These are phyloP conservation scores for Cordilura impudica DNA, from an alignment of 2,888 invertebrate species.

Conservation along the genomic window DNA sequence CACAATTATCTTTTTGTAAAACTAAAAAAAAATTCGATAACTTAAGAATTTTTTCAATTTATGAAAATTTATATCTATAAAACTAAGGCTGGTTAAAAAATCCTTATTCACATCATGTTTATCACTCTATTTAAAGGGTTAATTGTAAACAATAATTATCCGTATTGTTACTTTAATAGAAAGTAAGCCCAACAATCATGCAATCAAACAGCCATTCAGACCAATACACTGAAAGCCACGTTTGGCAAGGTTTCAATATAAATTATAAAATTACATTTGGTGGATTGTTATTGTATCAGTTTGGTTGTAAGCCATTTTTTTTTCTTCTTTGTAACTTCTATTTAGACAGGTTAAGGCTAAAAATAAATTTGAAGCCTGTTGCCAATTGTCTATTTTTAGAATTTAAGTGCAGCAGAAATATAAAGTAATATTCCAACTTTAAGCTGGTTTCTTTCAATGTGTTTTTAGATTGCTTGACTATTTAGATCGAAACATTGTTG, in stretches of 20 bases:
- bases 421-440: background rate
- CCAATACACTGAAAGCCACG: conserved; percentile 36
- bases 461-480: background rate
- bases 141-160: too few relatives aligned
- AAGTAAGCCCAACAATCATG: background rate
- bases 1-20: too few relatives aligned
- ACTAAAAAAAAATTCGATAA: too few relatives aligned
- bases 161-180: background rate
- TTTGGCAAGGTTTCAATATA: conserved; percentile 41
- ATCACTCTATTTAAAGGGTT: too few relatives aligned
- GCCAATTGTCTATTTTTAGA: conserved; percentile 58
- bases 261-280: conserved; percentile 27
- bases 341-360: conserved; percentile 60
- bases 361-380: conserved; percentile 55
- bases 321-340: background rate
- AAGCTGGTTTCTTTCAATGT: background rate
- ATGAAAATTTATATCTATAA: too few relatives aligned
- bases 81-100: too few relatives aligned
- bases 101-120: too few relatives aligned
- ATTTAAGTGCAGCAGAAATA: conserved; percentile 28
- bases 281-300: conserved; percentile 37
- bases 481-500: background rate
- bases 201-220: conserved; percentile 6
- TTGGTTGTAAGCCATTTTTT: conserved; percentile 35
- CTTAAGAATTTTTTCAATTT: too few relatives aligned